Conservation (phyloP, 1,140 invertebrate genomes). For the Drosophila kikkawai region DNA sequence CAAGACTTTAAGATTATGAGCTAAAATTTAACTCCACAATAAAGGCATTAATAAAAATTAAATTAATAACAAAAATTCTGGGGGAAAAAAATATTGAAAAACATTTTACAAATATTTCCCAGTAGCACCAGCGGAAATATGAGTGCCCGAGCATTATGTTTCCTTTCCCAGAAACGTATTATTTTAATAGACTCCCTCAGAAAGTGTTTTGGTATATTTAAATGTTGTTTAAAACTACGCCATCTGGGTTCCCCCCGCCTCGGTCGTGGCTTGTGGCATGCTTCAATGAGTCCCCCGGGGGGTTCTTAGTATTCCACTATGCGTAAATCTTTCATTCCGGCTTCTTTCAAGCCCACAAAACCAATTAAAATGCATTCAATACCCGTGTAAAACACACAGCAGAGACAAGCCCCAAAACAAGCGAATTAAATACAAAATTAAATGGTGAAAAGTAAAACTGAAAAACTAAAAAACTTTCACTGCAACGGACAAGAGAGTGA, state of each 20-base stretch:
- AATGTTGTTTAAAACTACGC: not conserved
- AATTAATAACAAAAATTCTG: not conserved
- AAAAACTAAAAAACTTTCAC: conserved; percentile 64
- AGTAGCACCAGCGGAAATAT: not conserved
- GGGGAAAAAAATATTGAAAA: not conserved
- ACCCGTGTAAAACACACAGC: conserved; percentile 53
- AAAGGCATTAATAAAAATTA: not conserved
- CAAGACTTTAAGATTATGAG: not conserved
- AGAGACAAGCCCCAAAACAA: conserved; percentile 55
- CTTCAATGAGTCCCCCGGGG: conserved; percentile 32
- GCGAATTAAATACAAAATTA: conserved; percentile 42
- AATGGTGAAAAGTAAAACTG: conserved; percentile 51
- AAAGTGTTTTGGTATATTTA: not conserved
- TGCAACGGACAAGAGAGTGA: conserved; percentile 34
- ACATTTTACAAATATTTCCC: not conserved
- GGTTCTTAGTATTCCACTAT: conserved; percentile 25
- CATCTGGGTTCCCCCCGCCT: not conserved
- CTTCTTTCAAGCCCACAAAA: conserved; percentile 67
- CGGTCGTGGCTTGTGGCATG: conserved; percentile 34
- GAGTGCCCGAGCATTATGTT: not conserved
- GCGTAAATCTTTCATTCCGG: conserved; percentile 47
- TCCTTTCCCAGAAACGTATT: not conserved
- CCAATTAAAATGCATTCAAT: conserved; percentile 77
- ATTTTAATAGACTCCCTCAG: not conserved
- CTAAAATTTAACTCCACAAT: not conserved